A percentile compares a stretch with the other conserved stretches of the same genome.
These are phyloP conservation scores for Dreissena rostriformis DNA, from an alignment of 1,140 invertebrate species.

Conservation along the genomic window DNA sequence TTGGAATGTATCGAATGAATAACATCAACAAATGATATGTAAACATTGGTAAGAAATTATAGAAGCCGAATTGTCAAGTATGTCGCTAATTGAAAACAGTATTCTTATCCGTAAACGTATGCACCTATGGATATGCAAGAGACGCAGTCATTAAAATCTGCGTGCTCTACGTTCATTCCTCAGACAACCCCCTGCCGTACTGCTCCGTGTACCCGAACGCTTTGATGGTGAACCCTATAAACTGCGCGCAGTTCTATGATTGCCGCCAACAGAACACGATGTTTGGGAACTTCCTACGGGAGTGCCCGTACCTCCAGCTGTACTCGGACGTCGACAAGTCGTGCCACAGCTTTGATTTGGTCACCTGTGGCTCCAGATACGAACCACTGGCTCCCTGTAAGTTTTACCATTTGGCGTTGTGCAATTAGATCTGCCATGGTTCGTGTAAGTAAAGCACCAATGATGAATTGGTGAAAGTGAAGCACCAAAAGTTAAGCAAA, in stretches of 20 bases:
- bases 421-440: too few relatives aligned
- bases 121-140: too few relatives aligned
- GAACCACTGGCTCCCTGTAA: conserved; percentile 68
- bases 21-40: too few relatives aligned
- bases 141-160: too few relatives aligned
- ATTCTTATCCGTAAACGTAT: too few relatives aligned
- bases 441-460: too few relatives aligned
- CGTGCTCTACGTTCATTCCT: neutral
- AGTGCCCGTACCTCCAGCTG: conserved; percentile 69
- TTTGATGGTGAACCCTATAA: conserved; percentile 63
- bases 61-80: too few relatives aligned
- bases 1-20: too few relatives aligned
- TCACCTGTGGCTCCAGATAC: conserved; percentile 60
- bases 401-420: conserved; percentile 7
- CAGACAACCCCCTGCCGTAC: conserved; percentile 62
- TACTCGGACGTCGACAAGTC: conserved; percentile 58
- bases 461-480: too few relatives aligned
- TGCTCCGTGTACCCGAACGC: conserved; percentile 64
- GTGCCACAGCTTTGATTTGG: conserved; percentile 49
- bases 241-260: conserved; percentile 70
- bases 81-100: too few relatives aligned
- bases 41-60: too few relatives aligned
- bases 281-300: conserved; percentile 62
- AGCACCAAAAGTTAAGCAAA: too few relatives aligned
- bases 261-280: conserved; percentile 60